These are phyloP conservation scores for Agrilus planipennis DNA, from an alignment of 1,140 invertebrate genomes.

Conservation along the genomic window DNA sequence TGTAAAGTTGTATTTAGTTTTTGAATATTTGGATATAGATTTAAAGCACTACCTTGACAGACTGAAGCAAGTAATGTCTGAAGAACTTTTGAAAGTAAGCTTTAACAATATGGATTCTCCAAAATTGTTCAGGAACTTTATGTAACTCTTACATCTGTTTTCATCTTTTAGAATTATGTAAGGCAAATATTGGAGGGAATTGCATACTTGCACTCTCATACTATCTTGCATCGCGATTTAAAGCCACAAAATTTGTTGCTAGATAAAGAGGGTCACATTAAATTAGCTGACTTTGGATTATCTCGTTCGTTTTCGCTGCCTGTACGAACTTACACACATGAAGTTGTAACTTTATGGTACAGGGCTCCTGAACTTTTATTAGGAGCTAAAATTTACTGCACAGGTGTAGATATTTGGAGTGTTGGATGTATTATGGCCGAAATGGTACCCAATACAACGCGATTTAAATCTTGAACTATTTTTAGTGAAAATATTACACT, in stretches of 20 bases:
- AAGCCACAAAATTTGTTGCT: slow-evolving; percentile 97
- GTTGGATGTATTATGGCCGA: slow-evolving; percentile 92
- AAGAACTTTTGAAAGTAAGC: slow-evolving; percentile 52
- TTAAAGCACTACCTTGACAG: slow-evolving; percentile 93
- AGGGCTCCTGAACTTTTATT: slow-evolving; percentile 93
- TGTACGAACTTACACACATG: slow-evolving; percentile 91
- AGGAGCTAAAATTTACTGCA: slow-evolving; percentile 77
- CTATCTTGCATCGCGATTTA: slow-evolving; percentile 89
- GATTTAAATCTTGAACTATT: neutral
- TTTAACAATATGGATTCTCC: neutral
- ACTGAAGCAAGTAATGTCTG: slow-evolving; percentile 53
- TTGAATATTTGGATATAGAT: slow-evolving; percentile 96
- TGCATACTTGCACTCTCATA: slow-evolving; percentile 83
- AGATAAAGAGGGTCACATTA: slow-evolving; percentile 57
- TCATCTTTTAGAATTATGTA: slow-evolving; percentile 34
- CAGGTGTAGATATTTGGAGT: slow-evolving; percentile 94
- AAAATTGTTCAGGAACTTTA: neutral
- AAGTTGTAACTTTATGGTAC: slow-evolving; percentile 98
- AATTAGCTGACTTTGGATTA: slow-evolving; percentile 87
- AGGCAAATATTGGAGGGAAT: slow-evolving; percentile 83
- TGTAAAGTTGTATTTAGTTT: slow-evolving; percentile 72
- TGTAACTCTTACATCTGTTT: slow-evolving; percentile 1
- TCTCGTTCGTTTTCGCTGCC: slow-evolving; percentile 91
- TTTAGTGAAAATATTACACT: slow-evolving; percentile 14
- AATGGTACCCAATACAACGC: slow-evolving; percentile 45